Percentiles rank a stretch among this genome's conserved stretches.
Evolutionary conservation across 2,797 vertebrate species (phyloP).

Genomic region (Phyllotis vaccarum): DNA sequence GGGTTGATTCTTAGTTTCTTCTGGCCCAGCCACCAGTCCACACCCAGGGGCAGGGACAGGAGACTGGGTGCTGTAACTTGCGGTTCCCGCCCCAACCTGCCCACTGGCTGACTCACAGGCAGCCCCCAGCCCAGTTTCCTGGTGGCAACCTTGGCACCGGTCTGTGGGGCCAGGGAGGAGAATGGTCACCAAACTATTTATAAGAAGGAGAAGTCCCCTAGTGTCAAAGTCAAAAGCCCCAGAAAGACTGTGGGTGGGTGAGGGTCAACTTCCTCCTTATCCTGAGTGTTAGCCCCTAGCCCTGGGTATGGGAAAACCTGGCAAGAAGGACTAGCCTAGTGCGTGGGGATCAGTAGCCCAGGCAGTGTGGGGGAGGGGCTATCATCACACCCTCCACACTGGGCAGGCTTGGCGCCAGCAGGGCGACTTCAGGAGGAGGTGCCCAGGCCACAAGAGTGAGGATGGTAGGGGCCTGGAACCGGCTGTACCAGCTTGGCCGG

Average conservation of each 20-base stretch:
- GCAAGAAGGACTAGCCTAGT: constrained; percentile 1
- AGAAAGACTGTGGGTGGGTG: constrained; percentile 69
- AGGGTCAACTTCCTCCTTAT: constrained; percentile 78
- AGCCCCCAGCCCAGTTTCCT: constrained; percentile 80
- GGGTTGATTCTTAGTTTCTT: constrained; percentile 68
- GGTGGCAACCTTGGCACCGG: neutral
- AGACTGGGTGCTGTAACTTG: constrained; percentile 72
- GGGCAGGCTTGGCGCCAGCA: constrained; percentile 76
- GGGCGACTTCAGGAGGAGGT: constrained; percentile 79
- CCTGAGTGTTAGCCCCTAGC: neutral
- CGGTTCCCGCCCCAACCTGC: constrained; percentile 75
- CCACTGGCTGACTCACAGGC: constrained; percentile 75
- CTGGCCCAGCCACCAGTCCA: constrained; percentile 71
- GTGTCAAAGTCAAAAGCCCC: constrained; percentile 79
- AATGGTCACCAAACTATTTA: constrained; percentile 77
- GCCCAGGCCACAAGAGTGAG: constrained; percentile 82
- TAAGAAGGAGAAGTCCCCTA: constrained; percentile 84
- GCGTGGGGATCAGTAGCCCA: neutral
- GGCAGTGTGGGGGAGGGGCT: constrained; percentile 33
- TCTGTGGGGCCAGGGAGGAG: constrained; percentile 56
- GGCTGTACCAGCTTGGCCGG: constrained; percentile 78
- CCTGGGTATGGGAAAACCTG: neutral
- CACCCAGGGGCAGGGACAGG: constrained; percentile 81
- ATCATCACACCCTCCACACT: constrained; percentile 48
- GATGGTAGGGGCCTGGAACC: constrained; percentile 79